Percentiles rank a stretch among this genome's conserved stretches.
Evolutionary conservation across 1,140 invertebrate species (phyloP).

Genomic region (Lycorma delicatula): DNA sequence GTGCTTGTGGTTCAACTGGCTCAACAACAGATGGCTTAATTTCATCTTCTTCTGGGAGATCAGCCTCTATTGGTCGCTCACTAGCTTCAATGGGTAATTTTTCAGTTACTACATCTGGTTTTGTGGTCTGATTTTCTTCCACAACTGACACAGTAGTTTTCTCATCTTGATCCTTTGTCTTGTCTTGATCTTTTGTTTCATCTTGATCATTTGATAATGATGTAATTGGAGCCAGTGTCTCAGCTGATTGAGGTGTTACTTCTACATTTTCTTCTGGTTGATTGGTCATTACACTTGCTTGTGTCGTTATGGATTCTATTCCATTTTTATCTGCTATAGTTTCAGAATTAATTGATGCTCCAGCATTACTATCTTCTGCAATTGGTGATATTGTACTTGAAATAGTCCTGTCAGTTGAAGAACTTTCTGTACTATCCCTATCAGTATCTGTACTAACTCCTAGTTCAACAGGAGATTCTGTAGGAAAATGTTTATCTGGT

Average conservation of each 20-base stretch:
- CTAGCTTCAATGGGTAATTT: no score
- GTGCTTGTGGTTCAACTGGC: no score
- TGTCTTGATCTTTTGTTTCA: neutral
- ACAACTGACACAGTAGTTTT: no score
- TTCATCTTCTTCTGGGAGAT: no score
- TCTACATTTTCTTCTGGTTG: no score
- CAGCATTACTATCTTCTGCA: conserved; percentile 9
- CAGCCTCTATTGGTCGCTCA: no score
- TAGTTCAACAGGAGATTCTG: neutral
- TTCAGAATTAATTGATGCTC: neutral
- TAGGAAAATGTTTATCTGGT: neutral
- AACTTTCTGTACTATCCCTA: neutral
- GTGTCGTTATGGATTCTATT: neutral
- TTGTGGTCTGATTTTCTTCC: no score
- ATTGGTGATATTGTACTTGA: neutral
- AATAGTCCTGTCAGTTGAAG: neutral
- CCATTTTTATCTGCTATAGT: neutral
- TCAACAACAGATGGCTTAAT: neutral
- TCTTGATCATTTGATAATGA: no score
- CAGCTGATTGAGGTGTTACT: no score
- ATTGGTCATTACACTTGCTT: no score
- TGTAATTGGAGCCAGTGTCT: no score
- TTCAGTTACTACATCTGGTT: no score
- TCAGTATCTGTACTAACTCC: conserved; percentile 14
- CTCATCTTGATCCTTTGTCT: neutral